These are phyloP conservation scores for Halichondria panicea DNA, from an alignment of 37 sponge, comb jelly and placozoan genomes.

Conservation along the genomic window DNA sequence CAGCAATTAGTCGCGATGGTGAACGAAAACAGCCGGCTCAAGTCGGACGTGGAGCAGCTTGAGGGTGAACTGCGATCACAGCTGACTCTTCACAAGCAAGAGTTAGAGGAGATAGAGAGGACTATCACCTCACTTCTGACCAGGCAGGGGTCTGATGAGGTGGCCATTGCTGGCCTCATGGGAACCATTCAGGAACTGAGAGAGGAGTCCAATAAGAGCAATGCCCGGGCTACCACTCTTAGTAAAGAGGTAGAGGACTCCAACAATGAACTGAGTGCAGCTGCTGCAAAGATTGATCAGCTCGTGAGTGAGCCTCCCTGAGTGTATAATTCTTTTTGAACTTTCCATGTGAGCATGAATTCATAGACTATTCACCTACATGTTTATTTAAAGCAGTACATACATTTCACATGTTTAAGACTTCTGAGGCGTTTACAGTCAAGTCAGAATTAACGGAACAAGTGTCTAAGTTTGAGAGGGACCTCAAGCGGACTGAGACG, in stretches of 20 bases:
- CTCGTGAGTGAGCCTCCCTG: slow-evolving; percentile 32
- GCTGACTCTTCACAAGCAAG: slow-evolving; percentile 22
- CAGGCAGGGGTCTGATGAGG: slow-evolving; percentile 23
- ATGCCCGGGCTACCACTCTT: slow-evolving; percentile 33
- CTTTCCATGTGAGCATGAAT: too few relatives aligned
- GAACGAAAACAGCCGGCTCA: slow-evolving; percentile 44
- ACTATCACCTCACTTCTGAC: slow-evolving; percentile 28
- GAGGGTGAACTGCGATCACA: slow-evolving; percentile 34
- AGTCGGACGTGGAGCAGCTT: slow-evolving; percentile 22
- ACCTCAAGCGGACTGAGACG: slow-evolving; percentile 40
- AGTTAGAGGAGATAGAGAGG: slow-evolving; percentile 18
- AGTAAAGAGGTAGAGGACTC: slow-evolving; percentile 50
- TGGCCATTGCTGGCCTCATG: slow-evolving; percentile 56
- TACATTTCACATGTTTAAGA: neutral
- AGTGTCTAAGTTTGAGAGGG: neutral
- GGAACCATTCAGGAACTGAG: slow-evolving; percentile 53
- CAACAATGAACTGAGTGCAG: slow-evolving; percentile 11
- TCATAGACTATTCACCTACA: neutral
- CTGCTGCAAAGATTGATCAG: slow-evolving; percentile 20
- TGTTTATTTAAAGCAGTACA: neutral
- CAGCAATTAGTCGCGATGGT: slow-evolving; percentile 42
- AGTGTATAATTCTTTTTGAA: neutral
- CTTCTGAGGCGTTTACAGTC: slow-evolving; percentile 7
- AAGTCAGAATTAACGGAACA: slow-evolving; percentile 1
- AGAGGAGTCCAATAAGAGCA: neutral